Evolutionary conservation across 2,113 vertebrate genomes (phyloP).

Genomic region (Sigmodon hispidus): DNA sequence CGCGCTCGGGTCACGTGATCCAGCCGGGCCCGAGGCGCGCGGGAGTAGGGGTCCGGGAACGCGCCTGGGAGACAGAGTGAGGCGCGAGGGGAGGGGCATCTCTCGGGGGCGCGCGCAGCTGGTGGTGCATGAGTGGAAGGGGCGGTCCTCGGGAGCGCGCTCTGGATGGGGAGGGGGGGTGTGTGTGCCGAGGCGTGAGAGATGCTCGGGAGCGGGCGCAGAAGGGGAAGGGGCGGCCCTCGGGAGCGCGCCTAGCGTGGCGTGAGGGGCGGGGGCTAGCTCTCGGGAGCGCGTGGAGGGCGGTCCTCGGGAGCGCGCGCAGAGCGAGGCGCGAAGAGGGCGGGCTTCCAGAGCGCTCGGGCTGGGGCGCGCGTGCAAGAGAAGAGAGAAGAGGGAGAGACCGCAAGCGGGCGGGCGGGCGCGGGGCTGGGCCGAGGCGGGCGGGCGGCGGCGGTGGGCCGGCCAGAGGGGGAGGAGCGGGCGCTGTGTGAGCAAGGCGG

Average conservation of each 20-base stretch:
- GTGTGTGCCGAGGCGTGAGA: neutral
- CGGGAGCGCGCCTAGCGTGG: neutral
- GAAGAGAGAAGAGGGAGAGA: neutral
- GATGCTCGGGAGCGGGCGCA: neutral
- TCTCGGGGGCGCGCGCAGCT: neutral
- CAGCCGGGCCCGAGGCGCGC: constrained; percentile 55
- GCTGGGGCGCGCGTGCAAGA: neutral
- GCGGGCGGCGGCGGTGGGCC: constrained; percentile 61
- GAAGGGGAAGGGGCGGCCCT: neutral
- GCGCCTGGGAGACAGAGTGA: neutral
- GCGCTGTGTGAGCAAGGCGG: constrained; percentile 55
- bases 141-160: constrained; percentile 10
- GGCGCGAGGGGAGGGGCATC: neutral
- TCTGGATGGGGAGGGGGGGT: neutral
- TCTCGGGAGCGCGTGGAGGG: constrained; percentile 58
- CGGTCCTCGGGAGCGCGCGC: constrained; percentile 43
- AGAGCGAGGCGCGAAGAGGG: neutral
- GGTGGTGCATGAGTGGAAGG: neutral
- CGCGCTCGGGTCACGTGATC: constrained; percentile 78
- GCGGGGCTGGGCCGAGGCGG: constrained; percentile 72
- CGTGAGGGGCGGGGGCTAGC: neutral
- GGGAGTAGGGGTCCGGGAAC: neutral
- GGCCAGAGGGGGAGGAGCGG: constrained; percentile 68
- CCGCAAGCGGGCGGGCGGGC: constrained; percentile 47
- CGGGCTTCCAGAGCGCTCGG: neutral